Base-by-base conservation (phyloP, 2,888 invertebrate species). In the Tridacna crocea region DNA sequence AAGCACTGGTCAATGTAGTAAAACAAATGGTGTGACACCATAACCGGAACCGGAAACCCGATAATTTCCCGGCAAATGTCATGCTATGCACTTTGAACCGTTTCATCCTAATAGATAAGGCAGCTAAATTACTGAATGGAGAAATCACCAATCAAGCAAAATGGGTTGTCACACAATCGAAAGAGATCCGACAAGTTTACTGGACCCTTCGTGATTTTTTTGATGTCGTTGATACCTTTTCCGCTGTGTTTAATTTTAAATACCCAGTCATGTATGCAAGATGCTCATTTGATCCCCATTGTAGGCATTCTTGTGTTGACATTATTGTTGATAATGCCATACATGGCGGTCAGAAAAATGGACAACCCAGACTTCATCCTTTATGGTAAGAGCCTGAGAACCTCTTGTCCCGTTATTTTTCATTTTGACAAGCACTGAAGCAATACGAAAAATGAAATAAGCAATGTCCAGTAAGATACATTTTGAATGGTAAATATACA, bases 261-360 rank as follows among this genome's bases (percentile, higher is more conserved):
- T 63, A 68, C 85, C 12, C 85, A 81, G 63, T 48, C 70, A 72
- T 86, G 85, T 83, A 83, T 82, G 79, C 79, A 77, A 27, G 79
- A 83, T 58, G 79, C 79, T 26, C 22, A 19, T 13, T 47, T 83
- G 0, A 80, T 86, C 27, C 46, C 81, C 15, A 58, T 66, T 26
- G 77, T 82, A 24, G 85, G 85, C 27, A 58, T 77, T 3, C 19
- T 48, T 10, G 82, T 83, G n/a, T 58, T 86, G 36, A 15, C 51
- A 47, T 15, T 75, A 36, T 24, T 86, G 11, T 24, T 86, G 36
- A 13, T 79, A 6, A 22, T 76, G 15, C 81, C 85, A 0, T 80
- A 58, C 55, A 19, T 79, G 1, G 27, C 75, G 15, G 72, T 83
- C 3, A 81, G 79, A 58, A 22, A 73, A 17, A 75, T 68, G 75